phyloP scores from a whole-genome alignment of 2,113 vertebrate genomes.

The Eubucco bourcierii region DNA sequence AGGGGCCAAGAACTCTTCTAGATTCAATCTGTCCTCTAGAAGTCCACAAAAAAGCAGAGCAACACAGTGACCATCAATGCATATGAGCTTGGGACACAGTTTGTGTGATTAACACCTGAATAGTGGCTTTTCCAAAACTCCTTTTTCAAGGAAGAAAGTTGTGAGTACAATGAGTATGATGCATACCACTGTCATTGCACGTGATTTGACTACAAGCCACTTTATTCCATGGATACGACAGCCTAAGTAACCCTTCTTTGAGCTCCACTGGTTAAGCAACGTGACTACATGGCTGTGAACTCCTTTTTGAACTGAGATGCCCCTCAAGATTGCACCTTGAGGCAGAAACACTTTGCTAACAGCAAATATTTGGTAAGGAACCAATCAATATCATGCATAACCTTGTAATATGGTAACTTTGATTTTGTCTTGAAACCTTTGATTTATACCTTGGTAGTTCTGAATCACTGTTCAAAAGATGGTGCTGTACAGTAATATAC shows the following conservation, averaged over 20 bases:
- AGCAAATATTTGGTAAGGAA: background rate
- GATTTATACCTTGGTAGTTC: background rate
- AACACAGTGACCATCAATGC: background rate
- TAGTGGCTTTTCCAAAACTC: background rate
- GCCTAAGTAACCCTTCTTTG: background rate
- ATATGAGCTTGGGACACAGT: background rate
- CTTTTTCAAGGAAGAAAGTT: background rate
- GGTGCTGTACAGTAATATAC: background rate
- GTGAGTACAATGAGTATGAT: background rate
- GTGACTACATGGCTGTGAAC: background rate
- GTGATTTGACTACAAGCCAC: background rate
- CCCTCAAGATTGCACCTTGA: background rate
- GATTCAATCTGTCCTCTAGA: background rate
- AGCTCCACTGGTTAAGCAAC: background rate
- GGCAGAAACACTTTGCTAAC: background rate
- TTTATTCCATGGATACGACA: background rate
- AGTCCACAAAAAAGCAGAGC: background rate
- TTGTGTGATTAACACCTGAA: background rate
- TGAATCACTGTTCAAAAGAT: background rate
- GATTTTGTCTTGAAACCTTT: background rate
- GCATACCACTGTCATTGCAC: background rate
- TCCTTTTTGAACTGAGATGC: background rate
- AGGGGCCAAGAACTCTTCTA: background rate
- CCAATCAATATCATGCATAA: background rate
- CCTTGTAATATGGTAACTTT: background rate